Conservation (phyloP, 2,797 vertebrate species). For the Propithecus perrieri region DNA sequence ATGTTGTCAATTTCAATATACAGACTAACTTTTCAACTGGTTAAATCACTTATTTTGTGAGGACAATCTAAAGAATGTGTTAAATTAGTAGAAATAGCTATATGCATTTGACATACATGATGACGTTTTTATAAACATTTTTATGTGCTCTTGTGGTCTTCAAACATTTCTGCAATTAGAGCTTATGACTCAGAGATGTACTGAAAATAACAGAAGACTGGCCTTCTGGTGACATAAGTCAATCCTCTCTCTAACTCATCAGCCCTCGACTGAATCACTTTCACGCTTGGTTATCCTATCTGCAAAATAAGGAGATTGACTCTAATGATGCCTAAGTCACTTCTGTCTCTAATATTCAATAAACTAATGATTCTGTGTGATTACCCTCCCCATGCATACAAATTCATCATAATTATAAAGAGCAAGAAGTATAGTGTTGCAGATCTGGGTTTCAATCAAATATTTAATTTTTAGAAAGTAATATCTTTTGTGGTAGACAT, state of each 20-base stretch:
- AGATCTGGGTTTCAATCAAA: background rate
- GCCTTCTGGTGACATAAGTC: background rate
- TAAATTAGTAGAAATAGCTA: background rate
- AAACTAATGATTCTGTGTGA: background rate
- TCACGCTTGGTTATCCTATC: background rate
- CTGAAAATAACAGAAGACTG: background rate
- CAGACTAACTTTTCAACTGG: background rate
- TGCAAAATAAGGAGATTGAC: background rate
- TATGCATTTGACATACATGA: background rate
- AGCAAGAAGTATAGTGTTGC: background rate
- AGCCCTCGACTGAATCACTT: background rate
- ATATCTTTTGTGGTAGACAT: background rate
- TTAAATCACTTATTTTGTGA: background rate
- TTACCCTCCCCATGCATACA: background rate
- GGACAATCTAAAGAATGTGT: background rate
- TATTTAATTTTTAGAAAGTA: background rate
- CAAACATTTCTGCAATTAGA: background rate
- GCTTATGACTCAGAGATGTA: background rate
- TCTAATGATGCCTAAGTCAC: background rate
- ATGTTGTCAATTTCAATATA: background rate
- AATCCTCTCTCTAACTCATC: background rate
- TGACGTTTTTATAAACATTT: background rate
- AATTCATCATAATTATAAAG: background rate
- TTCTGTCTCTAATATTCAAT: background rate
- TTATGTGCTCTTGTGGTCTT: background rate